These are phyloP conservation scores for Eupithecia centaureata DNA, from an alignment of 2,888 invertebrate species.

Conservation along the genomic window DNA sequence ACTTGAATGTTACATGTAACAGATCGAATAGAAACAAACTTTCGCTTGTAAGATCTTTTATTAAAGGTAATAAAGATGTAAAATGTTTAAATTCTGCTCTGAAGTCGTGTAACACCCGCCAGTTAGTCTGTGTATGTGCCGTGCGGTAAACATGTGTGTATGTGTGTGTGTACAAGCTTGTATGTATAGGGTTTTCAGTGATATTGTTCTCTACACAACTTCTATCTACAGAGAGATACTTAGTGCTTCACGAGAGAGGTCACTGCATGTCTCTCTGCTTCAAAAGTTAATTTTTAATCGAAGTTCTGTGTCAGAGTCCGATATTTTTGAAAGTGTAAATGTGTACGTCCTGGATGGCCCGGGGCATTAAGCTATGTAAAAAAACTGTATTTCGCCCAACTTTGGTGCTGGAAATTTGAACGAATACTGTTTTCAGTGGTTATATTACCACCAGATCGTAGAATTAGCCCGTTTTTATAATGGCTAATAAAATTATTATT, in stretches of 20 bases:
- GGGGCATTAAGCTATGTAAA: conserved; percentile 38
- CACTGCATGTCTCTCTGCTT: neutral
- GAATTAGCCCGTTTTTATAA: too few relatives aligned
- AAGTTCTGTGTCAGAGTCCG: conserved; percentile 2
- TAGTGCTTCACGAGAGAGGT: neutral
- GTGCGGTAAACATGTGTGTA: neutral
- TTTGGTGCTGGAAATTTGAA: conserved; percentile 50
- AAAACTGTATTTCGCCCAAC: conserved; percentile 44
- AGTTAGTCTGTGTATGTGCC: neutral
- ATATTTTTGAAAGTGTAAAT: conserved; percentile 32
- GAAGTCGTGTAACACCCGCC: neutral
- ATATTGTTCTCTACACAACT: neutral
- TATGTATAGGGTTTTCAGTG: neutral
- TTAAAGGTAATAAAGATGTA: neutral
- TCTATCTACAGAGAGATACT: neutral
- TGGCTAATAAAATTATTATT: too few relatives aligned
- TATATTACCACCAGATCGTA: too few relatives aligned
- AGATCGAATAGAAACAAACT: neutral
- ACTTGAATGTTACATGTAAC: neutral
- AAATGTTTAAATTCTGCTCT: too few relatives aligned
- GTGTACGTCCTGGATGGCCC: conserved; percentile 19
- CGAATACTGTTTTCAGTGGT: conserved; percentile 57
- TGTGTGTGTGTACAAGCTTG: neutral
- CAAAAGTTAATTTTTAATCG: neutral
- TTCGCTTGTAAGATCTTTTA: neutral